Evolutionary conservation across 1,140 invertebrate species (phyloP).

Genomic region (Sogatella furcifera): DNA sequence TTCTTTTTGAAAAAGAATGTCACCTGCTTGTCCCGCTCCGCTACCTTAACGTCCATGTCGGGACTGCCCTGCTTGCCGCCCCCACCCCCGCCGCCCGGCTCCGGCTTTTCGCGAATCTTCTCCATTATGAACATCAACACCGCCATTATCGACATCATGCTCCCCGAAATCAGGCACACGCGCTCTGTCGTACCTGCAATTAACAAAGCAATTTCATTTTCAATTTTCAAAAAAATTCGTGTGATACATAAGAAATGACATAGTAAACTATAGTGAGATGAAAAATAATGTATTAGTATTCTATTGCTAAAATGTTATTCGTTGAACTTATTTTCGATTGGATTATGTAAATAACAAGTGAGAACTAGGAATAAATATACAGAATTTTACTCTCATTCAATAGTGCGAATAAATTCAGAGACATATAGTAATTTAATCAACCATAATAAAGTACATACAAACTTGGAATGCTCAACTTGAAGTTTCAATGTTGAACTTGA

Average conservation of each 20-base stretch:
- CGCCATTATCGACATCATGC: conserved; percentile 82
- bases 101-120: conserved; percentile 95
- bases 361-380: too few species aligned
- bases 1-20: conserved; percentile 12
- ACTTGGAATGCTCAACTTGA: too few species aligned
- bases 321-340: too few species aligned
- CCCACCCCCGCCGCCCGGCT: conserved; percentile 69
- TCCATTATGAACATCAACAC: conserved; percentile 96
- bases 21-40: conserved; percentile 68
- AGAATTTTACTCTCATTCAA: too few species aligned
- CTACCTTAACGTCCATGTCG: conserved; percentile 43
- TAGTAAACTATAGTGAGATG: too few species aligned
- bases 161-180: conserved; percentile 93
- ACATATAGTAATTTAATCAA: too few species aligned
- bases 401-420: too few species aligned
- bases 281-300: too few species aligned
- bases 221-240: conserved; percentile 1
- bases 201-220: not conserved
- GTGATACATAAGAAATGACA: not conserved
- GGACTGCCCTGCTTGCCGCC: conserved; percentile 36
- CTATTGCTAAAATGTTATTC: too few species aligned
- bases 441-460: too few species aligned
- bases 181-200: conserved; percentile 87
- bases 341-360: too few species aligned
- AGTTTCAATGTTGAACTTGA: too few species aligned